Base-by-base conservation (phyloP, 1,140 invertebrate species). In the Coenobita brevimanus region DNA sequence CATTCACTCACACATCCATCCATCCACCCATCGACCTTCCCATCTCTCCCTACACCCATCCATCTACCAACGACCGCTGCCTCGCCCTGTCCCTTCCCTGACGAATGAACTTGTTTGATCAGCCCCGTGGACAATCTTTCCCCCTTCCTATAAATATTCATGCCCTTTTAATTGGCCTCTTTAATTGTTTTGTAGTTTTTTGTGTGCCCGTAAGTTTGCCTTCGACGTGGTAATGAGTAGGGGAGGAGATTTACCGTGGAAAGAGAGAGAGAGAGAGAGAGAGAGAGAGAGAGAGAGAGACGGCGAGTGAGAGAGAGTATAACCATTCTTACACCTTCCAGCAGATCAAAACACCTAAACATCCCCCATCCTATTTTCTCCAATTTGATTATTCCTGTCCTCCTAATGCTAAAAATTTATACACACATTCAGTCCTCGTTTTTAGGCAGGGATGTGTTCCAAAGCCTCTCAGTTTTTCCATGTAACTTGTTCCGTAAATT, bases 81-180 rank as follows among this genome's bases (percentile, higher is more conserved):
- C 10, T 3, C 78, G 43, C 36, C 13, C 76, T 6, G 21, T 62
- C 57, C 24, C n/a, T n/a, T 13, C 36, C 38, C 30, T 69, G 80
- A 71, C 54, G 46, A 83, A 83, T 83, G 81, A 83, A 83, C 81
- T 69, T 71, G 43, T 71, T 36, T 54, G 8, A 50, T 83, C 64
- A 50, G 57, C 64, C n/a, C 41, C 15, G 69, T 54, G 24, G 81
- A 83, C 81, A 83, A 73, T 83, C 69, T 73, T 30, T 67, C 67
- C 30, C 46, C 64, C 57, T 3, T 24, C 41, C 17, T 85, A 85
- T 85, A 85, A 85, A 85, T 85, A 85, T 85, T 76, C 83, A 85
- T 85, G 27, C n/a, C n/a, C 46, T 85, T 78, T 83, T 78, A 85
- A 78, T 85, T 79, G 76, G 54, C 76, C 67, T 85, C 73, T 46